phyloP scores from a whole-genome alignment of 1,140 invertebrate genomes.

The Metopolophium dirhodum region DNA sequence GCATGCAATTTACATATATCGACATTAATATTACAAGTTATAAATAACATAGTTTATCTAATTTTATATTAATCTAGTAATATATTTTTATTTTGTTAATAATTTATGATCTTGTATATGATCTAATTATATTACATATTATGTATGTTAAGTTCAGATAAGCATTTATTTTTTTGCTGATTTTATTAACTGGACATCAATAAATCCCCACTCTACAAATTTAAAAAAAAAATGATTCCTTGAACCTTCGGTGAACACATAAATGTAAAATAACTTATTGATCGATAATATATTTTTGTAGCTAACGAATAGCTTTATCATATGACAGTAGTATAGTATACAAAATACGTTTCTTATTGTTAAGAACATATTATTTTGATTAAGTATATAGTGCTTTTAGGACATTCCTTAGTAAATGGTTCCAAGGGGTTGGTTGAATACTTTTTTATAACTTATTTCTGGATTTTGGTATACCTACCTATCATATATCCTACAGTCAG shows the following conservation, averaged over 20 bases:
- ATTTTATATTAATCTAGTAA: not conserved
- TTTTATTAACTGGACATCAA: not conserved
- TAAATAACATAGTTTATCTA: not conserved
- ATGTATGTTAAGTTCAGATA: not conserved
- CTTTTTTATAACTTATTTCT: no score
- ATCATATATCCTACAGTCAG: no score
- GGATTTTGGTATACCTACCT: no score
- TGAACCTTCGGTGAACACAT: not conserved
- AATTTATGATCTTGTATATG: not conserved
- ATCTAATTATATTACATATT: not conserved
- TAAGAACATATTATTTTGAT: not conserved
- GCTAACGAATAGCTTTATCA: not conserved
- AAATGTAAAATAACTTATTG: not conserved
- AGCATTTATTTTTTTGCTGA: not conserved
- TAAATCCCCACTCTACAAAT: not conserved
- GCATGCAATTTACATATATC: not conserved
- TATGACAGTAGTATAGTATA: not conserved
- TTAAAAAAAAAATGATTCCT: not conserved
- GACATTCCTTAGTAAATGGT: not conserved
- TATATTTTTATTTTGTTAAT: not conserved
- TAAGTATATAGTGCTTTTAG: not conserved
- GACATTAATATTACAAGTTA: not conserved
- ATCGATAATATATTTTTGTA: not conserved
- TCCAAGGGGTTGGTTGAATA: not conserved
- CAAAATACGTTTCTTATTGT: not conserved